Percentiles rank a stretch among this genome's conserved stretches.
Conservation (phyloP, 2,888 invertebrate species). For the Unio delphinus region DNA sequence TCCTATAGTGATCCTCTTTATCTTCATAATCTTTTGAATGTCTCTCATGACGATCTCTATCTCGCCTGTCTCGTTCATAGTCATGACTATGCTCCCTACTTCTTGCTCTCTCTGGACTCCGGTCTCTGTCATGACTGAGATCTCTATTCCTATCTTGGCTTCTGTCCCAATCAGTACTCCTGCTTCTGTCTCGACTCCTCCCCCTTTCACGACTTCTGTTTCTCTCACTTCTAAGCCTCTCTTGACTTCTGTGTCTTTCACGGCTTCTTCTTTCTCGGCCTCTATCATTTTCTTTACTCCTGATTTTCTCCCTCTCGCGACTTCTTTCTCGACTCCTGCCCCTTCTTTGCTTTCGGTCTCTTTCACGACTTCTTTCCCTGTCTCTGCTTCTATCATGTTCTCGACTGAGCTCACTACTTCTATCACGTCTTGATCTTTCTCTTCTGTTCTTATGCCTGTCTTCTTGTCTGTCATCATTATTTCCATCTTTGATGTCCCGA, state of each 20-base stretch:
- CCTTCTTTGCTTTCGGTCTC: constrained; percentile 2
- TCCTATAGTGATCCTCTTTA: constrained; percentile 11
- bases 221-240: constrained; percentile 16
- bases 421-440: constrained; percentile 11
- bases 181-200: constrained; percentile 18
- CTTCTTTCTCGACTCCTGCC: constrained; percentile 11
- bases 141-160: constrained; percentile 20
- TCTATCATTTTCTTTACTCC: constrained; percentile 20
- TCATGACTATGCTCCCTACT: too few species aligned
- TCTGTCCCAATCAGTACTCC: constrained; percentile 10
- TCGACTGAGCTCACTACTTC: constrained; percentile 17
- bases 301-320: constrained; percentile 13
- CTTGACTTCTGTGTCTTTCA: constrained; percentile 22
- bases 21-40: constrained; percentile 16
- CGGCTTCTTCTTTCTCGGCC: constrained; percentile 8
- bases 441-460: constrained; percentile 12
- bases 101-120: constrained; percentile 12
- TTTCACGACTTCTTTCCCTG: constrained; percentile 1
- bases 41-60: constrained; percentile 12
- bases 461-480: constrained; percentile 12
- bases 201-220: constrained; percentile 15
- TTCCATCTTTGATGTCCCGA: constrained; percentile 10
- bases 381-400: constrained; percentile 19
- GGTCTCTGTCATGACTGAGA: constrained; percentile 18
- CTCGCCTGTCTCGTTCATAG: neutral